phyloP scores from a whole-genome alignment of 2,113 vertebrate species.

The Bubo bubo region DNA sequence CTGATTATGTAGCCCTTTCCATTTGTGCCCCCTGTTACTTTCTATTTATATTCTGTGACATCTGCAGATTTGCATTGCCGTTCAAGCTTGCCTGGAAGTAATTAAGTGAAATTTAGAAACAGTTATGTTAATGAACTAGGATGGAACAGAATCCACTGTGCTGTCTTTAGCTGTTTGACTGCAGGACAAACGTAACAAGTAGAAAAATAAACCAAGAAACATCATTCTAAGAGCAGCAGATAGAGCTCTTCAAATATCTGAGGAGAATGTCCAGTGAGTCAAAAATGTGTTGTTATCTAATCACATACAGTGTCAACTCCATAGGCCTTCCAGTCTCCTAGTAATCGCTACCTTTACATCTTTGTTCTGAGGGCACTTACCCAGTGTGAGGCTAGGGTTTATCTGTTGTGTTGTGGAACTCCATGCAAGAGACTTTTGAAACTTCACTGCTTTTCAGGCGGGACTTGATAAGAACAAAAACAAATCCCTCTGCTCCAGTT shows the following conservation, averaged over 20 bases:
- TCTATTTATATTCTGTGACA: slow-evolving; percentile 37
- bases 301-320: not conserved
- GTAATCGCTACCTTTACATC: not conserved
- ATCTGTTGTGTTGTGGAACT: not conserved
- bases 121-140: slow-evolving; percentile 24
- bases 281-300: not conserved
- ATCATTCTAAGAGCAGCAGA: not conserved
- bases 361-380: not conserved
- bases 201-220: not conserved
- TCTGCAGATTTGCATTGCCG: slow-evolving; percentile 6
- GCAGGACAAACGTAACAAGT: not conserved
- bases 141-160: not conserved
- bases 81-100: slow-evolving; percentile 50
- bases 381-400: not conserved
- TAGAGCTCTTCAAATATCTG: not conserved
- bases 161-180: slow-evolving; percentile 12
- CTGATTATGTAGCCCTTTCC: not conserved
- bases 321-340: not conserved
- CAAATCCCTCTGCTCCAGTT: not conserved
- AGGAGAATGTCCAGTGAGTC: not conserved
- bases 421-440: not conserved
- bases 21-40: slow-evolving; percentile 7
- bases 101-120: slow-evolving; percentile 58
- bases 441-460: not conserved
- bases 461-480: not conserved